phyloP scores from a whole-genome alignment of 2,797 vertebrate genomes.

The Clarias fuscus region DNA sequence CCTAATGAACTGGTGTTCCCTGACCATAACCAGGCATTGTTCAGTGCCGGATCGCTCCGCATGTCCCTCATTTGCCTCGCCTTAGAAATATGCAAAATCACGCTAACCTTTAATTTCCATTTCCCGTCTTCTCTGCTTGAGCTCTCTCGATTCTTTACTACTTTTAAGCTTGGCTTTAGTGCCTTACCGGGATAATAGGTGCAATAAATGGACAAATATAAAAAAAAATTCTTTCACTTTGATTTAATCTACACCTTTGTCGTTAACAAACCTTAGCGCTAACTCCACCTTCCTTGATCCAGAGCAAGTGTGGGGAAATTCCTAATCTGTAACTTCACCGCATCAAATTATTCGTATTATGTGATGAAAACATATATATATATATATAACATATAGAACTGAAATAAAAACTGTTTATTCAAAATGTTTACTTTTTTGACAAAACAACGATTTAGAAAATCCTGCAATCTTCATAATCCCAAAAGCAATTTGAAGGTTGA shows the following conservation, averaged over 20 bases:
- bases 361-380: background rate
- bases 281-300: background rate
- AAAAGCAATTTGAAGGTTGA: background rate
- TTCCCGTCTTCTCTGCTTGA: background rate
- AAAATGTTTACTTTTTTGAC: background rate
- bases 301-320: no score
- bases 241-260: background rate
- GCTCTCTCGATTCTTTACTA: background rate
- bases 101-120: constrained; percentile 2
- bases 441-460: background rate
- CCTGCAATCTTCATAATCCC: background rate
- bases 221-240: background rate
- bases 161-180: background rate
- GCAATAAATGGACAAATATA: background rate
- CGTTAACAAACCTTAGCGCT: background rate
- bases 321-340: background rate
- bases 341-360: background rate
- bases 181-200: background rate
- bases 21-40: background rate
- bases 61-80: constrained; percentile 13
- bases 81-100: constrained; percentile 32
- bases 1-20: background rate
- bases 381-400: background rate
- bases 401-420: background rate
- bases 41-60: background rate